A percentile compares a stretch with the other conserved stretches of the same genome.
These are phyloP conservation scores for Xiphorhynchus erythropygius DNA, from an alignment of 2,797 vertebrate genomes.

Conservation along the genomic window DNA sequence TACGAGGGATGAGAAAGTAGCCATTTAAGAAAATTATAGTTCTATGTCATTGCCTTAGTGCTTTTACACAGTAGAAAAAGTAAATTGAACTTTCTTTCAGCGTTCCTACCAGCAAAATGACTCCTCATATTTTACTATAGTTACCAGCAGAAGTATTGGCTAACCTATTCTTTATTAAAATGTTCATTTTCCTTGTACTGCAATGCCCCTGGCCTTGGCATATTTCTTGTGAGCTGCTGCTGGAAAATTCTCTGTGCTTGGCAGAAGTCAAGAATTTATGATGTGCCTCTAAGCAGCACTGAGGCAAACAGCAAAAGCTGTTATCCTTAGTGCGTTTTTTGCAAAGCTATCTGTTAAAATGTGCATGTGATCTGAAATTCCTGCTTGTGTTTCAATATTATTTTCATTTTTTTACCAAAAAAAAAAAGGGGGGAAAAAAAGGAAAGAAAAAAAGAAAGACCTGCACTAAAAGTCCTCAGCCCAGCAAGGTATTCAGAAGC, in stretches of 20 bases:
- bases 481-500: neutral
- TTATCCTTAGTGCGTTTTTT: conserved; percentile 44
- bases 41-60: neutral
- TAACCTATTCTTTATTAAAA: conserved; percentile 66
- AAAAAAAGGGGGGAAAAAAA: neutral
- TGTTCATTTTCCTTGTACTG: conserved; percentile 52
- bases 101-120: conserved; percentile 35
- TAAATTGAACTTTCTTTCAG: conserved; percentile 60
- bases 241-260: conserved; percentile 64
- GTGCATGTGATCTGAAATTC: conserved; percentile 26
- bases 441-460: rapidly evolving
- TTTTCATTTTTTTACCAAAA: neutral
- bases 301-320: conserved; percentile 50
- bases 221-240: conserved; percentile 58
- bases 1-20: neutral
- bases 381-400: neutral
- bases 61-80: conserved; percentile 33
- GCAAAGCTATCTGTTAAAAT: conserved; percentile 24
- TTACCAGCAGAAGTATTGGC: conserved; percentile 52
- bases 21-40: neutral
- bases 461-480: neutral
- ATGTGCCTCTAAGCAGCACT: conserved; percentile 51
- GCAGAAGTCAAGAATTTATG: conserved; percentile 72
- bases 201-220: conserved; percentile 51
- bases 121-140: conserved; percentile 53